A percentile compares a stretch with the other conserved stretches of the same genome.
Conservation (phyloP, 2,888 invertebrate species). For the Phalangium opilio region DNA sequence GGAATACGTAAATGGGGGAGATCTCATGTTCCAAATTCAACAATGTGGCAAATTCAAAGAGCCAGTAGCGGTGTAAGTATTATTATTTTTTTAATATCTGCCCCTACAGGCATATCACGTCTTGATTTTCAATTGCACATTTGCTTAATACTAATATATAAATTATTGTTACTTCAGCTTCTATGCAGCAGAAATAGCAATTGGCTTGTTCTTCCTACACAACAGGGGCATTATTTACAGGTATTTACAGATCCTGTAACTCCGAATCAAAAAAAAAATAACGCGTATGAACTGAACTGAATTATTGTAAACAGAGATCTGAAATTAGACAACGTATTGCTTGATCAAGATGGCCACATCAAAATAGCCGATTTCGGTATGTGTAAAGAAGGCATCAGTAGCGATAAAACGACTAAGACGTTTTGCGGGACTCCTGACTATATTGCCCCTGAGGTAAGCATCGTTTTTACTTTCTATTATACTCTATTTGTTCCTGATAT, state of each 20-base stretch:
- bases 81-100: too few relatives aligned
- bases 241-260: too few relatives aligned
- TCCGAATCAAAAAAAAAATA: too few relatives aligned
- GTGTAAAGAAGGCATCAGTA: conserved; percentile 91
- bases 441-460: conserved; percentile 92
- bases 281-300: too few relatives aligned
- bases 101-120: too few relatives aligned
- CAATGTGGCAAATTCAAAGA: conserved; percentile 99
- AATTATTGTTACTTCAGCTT: conserved; percentile 47
- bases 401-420: conserved; percentile 74
- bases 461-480: too few relatives aligned
- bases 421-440: conserved; percentile 98
- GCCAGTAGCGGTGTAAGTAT: conserved; percentile 97
- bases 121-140: too few relatives aligned
- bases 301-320: too few relatives aligned
- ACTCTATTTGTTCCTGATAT: not conserved
- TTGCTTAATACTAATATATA: too few relatives aligned
- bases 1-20: conserved; percentile 99
- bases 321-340: conserved; percentile 91
- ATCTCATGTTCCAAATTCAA: conserved; percentile 99
- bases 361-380: conserved; percentile 99
- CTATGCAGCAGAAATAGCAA: conserved; percentile 96
- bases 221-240: conserved; percentile 68
- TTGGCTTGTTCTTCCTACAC: conserved; percentile 91
- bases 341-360: conserved; percentile 96